phyloP scores from a whole-genome alignment of 2,113 vertebrate genomes.

The Galeopterus variegatus region DNA sequence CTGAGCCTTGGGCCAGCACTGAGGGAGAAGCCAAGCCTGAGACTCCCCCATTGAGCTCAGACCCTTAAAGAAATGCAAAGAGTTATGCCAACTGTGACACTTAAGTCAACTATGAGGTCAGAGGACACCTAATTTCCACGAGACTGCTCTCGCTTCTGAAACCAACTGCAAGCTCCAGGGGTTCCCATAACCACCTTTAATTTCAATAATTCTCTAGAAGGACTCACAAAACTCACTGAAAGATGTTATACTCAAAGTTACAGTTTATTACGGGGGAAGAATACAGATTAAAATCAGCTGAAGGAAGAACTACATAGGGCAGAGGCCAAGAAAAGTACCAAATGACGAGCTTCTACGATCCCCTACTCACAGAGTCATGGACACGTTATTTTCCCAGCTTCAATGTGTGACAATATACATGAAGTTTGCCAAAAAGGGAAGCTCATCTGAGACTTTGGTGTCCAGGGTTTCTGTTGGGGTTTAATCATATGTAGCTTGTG shows the following conservation, averaged over 20 bases:
- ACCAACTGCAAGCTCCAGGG: neutral
- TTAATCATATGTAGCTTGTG: neutral
- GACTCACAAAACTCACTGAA: neutral
- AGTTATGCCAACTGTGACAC: neutral
- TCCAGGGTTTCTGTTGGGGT: neutral
- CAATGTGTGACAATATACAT: neutral
- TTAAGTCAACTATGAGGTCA: neutral
- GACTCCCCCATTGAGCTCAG: neutral
- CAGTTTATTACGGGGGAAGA: neutral
- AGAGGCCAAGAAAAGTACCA: neutral
- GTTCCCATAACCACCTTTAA: neutral
- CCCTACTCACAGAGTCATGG: neutral
- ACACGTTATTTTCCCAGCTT: neutral
- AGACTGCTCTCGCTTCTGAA: neutral
- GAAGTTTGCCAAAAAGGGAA: neutral
- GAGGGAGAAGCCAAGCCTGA: neutral
- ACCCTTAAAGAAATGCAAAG: neutral
- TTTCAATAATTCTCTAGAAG: neutral
- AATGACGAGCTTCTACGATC: neutral
- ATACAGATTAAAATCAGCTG: neutral
- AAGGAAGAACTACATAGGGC: neutral
- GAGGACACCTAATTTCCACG: neutral
- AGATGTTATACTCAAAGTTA: neutral
- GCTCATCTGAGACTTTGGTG: neutral
- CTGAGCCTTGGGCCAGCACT: neutral